Base-by-base conservation (phyloP, 1,140 invertebrate genomes). In the Venturia canescens region DNA sequence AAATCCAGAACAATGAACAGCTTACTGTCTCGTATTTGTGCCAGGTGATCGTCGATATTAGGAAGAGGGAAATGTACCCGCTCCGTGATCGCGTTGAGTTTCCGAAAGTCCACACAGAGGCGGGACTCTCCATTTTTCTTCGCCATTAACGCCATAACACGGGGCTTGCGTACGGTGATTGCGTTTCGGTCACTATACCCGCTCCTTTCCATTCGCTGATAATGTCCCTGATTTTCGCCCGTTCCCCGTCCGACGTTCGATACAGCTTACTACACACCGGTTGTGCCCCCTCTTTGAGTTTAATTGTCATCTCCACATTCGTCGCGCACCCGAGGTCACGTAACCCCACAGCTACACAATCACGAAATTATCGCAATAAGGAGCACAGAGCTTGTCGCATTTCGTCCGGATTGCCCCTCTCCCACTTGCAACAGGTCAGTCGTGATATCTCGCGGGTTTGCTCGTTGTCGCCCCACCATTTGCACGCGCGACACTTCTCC, bases 1-100 rank as follows among this genome's bases (percentile, higher is more conserved):
- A n/a, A n/a, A n/a, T n/a, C n/a, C n/a, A n/a, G 80, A 7, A 86
- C 82, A 66, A 83, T 74, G 27, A 44, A 44, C 15, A 44, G 38
- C 78, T 80, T 3, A 74, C 78, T 16, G 67, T 29, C 27, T 74
- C 60, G 34, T 79, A 79, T 70, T 81, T 44, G 38, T 44, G 38
- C 38, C 6, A 44, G 38, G 38, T 44, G 38, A 44, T 44, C 38
- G 15, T 44, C 38, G 15, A 44, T 44, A 15, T 44, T 44, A 7
- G 38, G 38, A 15, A 44, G 38, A 15, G 38, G 38, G 38, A 44
- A 44, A n/a, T n/a, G n/a, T n/a, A n/a, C n/a, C n/a, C n/a, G n/a
- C n/a, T n/a, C n/a, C n/a, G n/a, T n/a, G n/a, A 38, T 9, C 80
- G 75, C 0, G 80, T 81, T 31, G 15, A 44, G 38, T 44, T 44